These are phyloP conservation scores for Acipenser oxyrinchus DNA, from an alignment of 2,797 vertebrate species.

Conservation along the genomic window DNA sequence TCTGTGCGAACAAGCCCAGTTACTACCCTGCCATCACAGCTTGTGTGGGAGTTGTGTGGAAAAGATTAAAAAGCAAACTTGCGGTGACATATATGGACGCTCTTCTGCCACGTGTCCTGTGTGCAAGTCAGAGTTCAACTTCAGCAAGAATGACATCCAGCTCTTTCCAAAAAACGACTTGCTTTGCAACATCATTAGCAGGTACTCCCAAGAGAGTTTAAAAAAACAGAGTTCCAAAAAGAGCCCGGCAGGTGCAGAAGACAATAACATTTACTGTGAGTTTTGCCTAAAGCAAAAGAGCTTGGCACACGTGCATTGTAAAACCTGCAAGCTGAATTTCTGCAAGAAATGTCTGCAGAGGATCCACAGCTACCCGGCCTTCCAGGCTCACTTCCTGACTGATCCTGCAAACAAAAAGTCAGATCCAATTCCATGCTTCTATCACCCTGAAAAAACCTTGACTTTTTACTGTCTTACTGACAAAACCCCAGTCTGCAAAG, in stretches of 20 bases:
- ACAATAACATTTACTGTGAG: not conserved
- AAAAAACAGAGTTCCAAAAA: no score
- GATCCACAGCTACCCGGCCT: constrained; percentile 9
- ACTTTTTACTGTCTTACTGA: constrained; percentile 10
- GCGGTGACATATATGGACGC: not conserved
- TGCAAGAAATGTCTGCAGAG: constrained; percentile 17
- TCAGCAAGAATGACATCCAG: not conserved
- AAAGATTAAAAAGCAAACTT: not conserved
- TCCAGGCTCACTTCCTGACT: constrained; percentile 1
- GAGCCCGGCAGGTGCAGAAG: not conserved
- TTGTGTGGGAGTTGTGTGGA: not conserved
- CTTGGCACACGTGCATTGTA: constrained; percentile 3
- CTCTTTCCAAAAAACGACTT: not conserved
- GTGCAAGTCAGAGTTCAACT: not conserved
- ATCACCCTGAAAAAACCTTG: constrained; percentile 4
- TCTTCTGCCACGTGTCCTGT: not conserved
- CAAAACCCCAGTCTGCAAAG: constrained; percentile 1
- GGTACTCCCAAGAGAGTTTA: not conserved
- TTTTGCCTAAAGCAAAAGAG: constrained; percentile 9
- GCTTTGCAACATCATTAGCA: not conserved
- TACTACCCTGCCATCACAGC: not conserved
- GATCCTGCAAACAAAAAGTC: not conserved
- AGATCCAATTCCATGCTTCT: constrained; percentile 1
- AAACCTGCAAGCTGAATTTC: constrained; percentile 16
- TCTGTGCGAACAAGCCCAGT: not conserved